A percentile compares a stretch with the other conserved stretches of the same genome.
phyloP scores from a whole-genome alignment of 2,888 invertebrate species.

The Tribolium freemani region DNA sequence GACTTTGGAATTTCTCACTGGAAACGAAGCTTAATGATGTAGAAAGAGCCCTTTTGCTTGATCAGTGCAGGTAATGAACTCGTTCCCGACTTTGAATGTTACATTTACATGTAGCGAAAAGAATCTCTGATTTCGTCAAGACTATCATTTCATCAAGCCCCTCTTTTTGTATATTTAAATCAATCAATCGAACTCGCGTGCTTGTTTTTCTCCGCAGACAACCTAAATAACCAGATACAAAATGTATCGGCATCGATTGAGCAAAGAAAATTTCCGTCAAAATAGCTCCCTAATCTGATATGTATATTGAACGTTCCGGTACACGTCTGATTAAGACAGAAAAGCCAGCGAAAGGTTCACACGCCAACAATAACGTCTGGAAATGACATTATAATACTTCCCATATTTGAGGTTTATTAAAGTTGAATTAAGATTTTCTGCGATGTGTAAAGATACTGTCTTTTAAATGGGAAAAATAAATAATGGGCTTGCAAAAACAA shows the following conservation, averaged over 20 bases:
- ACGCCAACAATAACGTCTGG: slow-evolving; percentile 22
- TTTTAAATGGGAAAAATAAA: slow-evolving; percentile 25
- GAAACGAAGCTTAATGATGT: slow-evolving; percentile 11
- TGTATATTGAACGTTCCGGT: background rate
- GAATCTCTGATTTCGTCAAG: slow-evolving; percentile 3
- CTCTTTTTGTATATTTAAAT: slow-evolving; percentile 25
- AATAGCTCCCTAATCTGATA: slow-evolving; percentile 15
- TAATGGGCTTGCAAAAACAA: slow-evolving; percentile 27
- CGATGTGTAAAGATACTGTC: slow-evolving; percentile 15
- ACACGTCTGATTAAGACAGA: slow-evolving; percentile 8
- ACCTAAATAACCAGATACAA: background rate
- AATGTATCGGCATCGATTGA: background rate
- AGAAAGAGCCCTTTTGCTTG: slow-evolving; percentile 15
- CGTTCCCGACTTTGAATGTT: slow-evolving; percentile 4
- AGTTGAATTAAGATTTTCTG: slow-evolving; percentile 32
- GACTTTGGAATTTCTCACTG: background rate
- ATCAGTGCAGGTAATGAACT: slow-evolving; percentile 18
- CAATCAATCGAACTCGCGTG: slow-evolving; percentile 22
- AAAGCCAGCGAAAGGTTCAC: slow-evolving; percentile 22
- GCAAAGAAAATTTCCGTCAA: background rate
- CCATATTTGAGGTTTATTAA: slow-evolving; percentile 31
- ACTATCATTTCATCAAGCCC: too few species aligned
- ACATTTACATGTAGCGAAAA: slow-evolving; percentile 20
- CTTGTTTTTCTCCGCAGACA: background rate
- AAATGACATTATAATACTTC: slow-evolving; percentile 40